These are phyloP conservation scores for Istiophorus platypterus DNA, from an alignment of 2,113 vertebrate species.

Conservation along the genomic window DNA sequence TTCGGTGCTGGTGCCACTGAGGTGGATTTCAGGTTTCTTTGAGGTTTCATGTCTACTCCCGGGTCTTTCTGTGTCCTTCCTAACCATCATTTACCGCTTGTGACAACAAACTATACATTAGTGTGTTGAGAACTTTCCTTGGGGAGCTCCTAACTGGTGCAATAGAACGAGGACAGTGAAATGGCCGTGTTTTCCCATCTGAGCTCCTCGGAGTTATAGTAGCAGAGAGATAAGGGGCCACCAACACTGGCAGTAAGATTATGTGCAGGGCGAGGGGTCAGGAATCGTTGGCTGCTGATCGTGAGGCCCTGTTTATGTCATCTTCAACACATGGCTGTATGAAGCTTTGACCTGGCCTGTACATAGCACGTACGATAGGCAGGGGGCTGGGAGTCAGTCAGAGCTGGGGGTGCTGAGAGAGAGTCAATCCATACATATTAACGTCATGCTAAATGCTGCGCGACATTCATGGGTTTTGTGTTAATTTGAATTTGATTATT, in stretches of 20 bases:
- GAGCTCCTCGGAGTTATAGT: neutral
- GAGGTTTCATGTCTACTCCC: neutral
- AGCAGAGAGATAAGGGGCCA: neutral
- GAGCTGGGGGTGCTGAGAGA: too few relatives aligned
- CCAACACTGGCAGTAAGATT: neutral
- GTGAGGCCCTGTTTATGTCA: too few relatives aligned
- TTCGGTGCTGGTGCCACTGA: neutral
- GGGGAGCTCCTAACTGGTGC: neutral
- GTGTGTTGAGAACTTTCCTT: neutral
- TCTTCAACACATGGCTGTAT: too few relatives aligned
- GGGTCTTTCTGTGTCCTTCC: neutral
- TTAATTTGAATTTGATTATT: too few relatives aligned
- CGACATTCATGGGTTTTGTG: too few relatives aligned
- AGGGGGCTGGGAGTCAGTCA: too few relatives aligned
- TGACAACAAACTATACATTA: neutral
- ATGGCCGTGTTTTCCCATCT: neutral
- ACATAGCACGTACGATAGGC: too few relatives aligned
- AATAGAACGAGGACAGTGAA: neutral
- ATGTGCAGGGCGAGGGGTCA: neutral
- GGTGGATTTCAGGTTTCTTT: neutral
- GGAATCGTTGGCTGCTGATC: too few relatives aligned
- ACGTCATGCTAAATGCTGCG: too few relatives aligned
- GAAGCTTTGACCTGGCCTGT: too few relatives aligned
- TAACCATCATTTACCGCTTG: conserved; percentile 6
- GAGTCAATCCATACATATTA: too few relatives aligned